Evolutionary conservation across 2,797 vertebrate species (phyloP), one percentile per base, ranked within the genome.

Genomic region (Gorsachius magnificus): DNA sequence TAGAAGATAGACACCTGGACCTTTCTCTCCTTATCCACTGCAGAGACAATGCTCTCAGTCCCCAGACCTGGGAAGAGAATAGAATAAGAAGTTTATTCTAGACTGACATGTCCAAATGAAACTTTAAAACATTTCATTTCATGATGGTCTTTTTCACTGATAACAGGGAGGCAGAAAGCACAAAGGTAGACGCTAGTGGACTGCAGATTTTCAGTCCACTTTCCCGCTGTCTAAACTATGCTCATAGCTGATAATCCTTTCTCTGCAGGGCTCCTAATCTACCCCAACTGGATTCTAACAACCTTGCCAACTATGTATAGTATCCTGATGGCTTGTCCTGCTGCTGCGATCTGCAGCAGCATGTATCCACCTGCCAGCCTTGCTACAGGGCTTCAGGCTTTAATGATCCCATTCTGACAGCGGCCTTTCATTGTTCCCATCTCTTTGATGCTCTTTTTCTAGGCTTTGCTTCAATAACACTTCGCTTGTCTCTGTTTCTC

Each of bases 401-500:
- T 94, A 68, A 66, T 71, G 70, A 90, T 91, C 70, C 74, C 50
- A 57, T 91, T 91, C 85, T 71, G 71, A 94, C 75, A 93, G 60
- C 16, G 5, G 48, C 13, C 20, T 57, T 46, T 90, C 92, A 63
- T 93, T 95, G 81, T 92, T 90, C 41, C 64, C 35, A 5, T 78
- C 38, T 87, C 83, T 95, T 80, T 93, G 83, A 96, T 94, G 93
- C 29, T 87, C 83, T 85, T 96, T 96, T 96, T 80, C 78, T 89
- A 93, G 75, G 75, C 86, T 81, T 90, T 87, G 71, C 90, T 89
- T 95, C 96, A 93, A 81, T 87, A 95, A 85, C 43, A 77, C 78
- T 95, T 89, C 68, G 36, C 71, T 90, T 90, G 86, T 93, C 76
- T 71, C 78, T 89, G 45, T 94, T 68, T 94, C 85, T 77, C 64